Percentiles rank a stretch among this genome's conserved stretches.
Evolutionary conservation across 1,140 invertebrate species (phyloP).

Genomic region (Diorhabda carinulata): DNA sequence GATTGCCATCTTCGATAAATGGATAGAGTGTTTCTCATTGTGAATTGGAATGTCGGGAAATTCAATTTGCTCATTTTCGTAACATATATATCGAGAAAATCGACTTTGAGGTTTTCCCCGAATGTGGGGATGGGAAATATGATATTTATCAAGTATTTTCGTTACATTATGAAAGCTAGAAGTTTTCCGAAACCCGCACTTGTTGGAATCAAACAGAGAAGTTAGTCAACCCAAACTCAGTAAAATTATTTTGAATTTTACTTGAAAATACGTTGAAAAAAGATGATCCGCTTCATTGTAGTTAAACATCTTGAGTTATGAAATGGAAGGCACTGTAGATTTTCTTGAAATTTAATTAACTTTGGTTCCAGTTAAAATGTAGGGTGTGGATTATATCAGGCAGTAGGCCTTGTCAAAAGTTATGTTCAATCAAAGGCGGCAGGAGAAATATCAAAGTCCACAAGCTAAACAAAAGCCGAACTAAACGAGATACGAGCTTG

Average conservation of each 20-base stretch:
- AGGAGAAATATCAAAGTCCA: constrained; percentile 6
- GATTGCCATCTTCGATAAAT: neutral
- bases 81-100: neutral
- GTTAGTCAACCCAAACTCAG: too few species aligned
- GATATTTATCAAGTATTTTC: neutral
- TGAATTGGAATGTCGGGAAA: neutral
- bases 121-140: neutral
- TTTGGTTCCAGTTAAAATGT: neutral
- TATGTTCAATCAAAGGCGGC: constrained; percentile 6
- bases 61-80: neutral
- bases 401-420: neutral
- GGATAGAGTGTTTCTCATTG: neutral
- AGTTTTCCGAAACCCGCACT: too few species aligned
- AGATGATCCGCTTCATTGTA: too few species aligned
- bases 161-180: too few species aligned
- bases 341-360: too few species aligned
- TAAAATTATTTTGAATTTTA: too few species aligned
- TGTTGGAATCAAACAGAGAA: too few species aligned
- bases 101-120: neutral
- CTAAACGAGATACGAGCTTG: neutral
- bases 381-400: neutral
- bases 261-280: too few species aligned
- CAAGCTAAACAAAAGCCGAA: constrained; percentile 12
- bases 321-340: too few species aligned
- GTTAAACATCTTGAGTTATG: too few species aligned